A percentile compares a stretch with the other conserved stretches of the same genome.
Conservation (phyloP, 2,888 invertebrate genomes). For the Nephrotoma flavescens region DNA sequence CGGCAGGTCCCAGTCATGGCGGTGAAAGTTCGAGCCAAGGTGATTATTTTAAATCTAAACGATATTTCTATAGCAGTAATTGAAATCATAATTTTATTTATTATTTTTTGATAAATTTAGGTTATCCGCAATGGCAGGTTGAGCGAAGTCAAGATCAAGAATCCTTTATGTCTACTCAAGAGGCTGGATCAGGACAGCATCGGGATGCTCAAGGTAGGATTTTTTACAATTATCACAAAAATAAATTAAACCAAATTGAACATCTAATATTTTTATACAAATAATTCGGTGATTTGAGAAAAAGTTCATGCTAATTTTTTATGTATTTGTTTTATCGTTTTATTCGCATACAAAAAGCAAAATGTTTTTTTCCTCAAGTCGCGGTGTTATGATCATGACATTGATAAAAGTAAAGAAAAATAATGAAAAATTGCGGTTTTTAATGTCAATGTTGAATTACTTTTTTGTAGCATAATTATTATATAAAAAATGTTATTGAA, state of each 20-base stretch:
- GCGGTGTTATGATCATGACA: not conserved
- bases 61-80: not conserved
- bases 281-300: not conserved
- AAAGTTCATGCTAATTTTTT: not conserved
- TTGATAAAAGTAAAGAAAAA: not conserved
- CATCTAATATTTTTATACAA: not conserved
- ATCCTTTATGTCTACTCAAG: conserved; percentile 71
- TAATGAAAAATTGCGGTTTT: not conserved
- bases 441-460: not conserved
- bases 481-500: not conserved
- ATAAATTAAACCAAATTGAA: not conserved
- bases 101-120: conserved; percentile 30
- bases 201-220: conserved; percentile 85
- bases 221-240: not conserved
- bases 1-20: conserved; percentile 52
- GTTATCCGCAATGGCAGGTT: conserved; percentile 76
- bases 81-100: not conserved
- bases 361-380: not conserved
- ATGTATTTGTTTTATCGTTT: not conserved
- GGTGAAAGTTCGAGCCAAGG: conserved; percentile 58
- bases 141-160: conserved; percentile 66
- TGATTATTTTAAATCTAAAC: conserved; percentile 20
- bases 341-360: not conserved
- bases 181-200: conserved; percentile 49
- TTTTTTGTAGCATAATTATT: not conserved